Evolutionary conservation across 1,140 invertebrate species (phyloP), one percentile per base, ranked within the genome.

Genomic region (Micrasema longulum): DNA sequence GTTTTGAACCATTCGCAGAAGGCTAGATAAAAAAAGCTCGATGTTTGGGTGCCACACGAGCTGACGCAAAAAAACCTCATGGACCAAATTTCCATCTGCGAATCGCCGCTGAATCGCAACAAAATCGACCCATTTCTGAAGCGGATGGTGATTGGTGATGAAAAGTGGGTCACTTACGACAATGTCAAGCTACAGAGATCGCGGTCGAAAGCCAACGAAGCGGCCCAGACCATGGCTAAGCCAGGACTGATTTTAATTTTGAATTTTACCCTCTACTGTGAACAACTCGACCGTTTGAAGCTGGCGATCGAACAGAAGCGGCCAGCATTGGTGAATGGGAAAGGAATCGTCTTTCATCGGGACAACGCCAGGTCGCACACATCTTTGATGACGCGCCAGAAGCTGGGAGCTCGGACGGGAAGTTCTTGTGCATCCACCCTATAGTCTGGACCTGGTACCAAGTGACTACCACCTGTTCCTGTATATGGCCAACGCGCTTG

Each of bases 51-150:
- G 12, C 14, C 47, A 50, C 12, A 50, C 47, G 47, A 50, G 47
- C 47, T 50, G 47, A 50, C 47, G 47, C 47, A 50, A 50, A 50
- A 50, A 50, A 50, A 50, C 47, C 47, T 50, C 47, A 6, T 50
- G 47, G 47, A 50, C 12, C 47, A 18, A 50, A 50, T 50, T 50
- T 50, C 47, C 14, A 50, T 50, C 47, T 50, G 47, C 47, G 12
- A 50, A 50, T 50, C 47, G 47, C 47, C 18, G 47, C 12, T 50
- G 47, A 50, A 50, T 50, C 47, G 47, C 47, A 50, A 50, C 47
- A 50, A 50, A 50, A 50, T 50, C 47, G 47, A 50, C 47, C 47
- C 47, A 50, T 50, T 50, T 50, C 47, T 50, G 47, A 50, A 50
- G 14, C 47, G 47, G 47, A 50, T 50, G 47, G 47, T 50, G 47